A percentile compares a stretch with the other conserved stretches of the same genome.
phyloP scores from a whole-genome alignment of 2,113 vertebrate species.

The Corythoichthys intestinalis region DNA sequence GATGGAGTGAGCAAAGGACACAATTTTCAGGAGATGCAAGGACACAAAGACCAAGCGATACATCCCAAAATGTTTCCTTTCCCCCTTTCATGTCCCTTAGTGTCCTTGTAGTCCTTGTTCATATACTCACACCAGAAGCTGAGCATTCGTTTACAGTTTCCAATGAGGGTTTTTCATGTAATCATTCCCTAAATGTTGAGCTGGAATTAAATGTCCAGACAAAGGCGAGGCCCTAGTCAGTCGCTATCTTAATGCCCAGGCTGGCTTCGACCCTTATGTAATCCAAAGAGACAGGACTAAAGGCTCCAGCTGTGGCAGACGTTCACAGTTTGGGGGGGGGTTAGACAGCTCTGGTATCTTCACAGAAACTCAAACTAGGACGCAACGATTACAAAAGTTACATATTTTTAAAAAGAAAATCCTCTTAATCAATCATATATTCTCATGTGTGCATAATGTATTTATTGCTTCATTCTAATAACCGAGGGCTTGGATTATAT shows the following conservation, averaged over 20 bases:
- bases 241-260: slow-evolving; percentile 44
- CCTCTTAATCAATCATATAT: not conserved
- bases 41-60: not conserved
- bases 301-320: slow-evolving; percentile 42
- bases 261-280: slow-evolving; percentile 48
- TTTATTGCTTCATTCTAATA: not conserved
- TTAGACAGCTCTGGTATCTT: slow-evolving; percentile 27
- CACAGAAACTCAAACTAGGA: slow-evolving; percentile 2
- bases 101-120: slow-evolving; percentile 27
- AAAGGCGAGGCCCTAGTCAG: slow-evolving; percentile 44
- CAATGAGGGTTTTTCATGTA: slow-evolving; percentile 16
- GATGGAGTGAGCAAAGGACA: not conserved
- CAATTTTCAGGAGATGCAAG: not conserved
- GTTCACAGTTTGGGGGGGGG: slow-evolving; percentile 8
- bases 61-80: not conserved
- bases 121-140: slow-evolving; percentile 13
- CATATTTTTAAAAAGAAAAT: not conserved
- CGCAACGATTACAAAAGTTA: not conserved
- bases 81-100: not conserved
- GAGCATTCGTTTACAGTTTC: slow-evolving; percentile 25
- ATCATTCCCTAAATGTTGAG: slow-evolving; percentile 45
- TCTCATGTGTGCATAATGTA: not conserved
- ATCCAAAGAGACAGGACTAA: slow-evolving; percentile 49
- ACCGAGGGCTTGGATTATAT: not conserved
- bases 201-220: slow-evolving; percentile 52